Percentiles rank a stretch among this genome's conserved stretches.
Conservation (phyloP, 2,797 vertebrate genomes). For the Poeciliopsis infans region DNA sequence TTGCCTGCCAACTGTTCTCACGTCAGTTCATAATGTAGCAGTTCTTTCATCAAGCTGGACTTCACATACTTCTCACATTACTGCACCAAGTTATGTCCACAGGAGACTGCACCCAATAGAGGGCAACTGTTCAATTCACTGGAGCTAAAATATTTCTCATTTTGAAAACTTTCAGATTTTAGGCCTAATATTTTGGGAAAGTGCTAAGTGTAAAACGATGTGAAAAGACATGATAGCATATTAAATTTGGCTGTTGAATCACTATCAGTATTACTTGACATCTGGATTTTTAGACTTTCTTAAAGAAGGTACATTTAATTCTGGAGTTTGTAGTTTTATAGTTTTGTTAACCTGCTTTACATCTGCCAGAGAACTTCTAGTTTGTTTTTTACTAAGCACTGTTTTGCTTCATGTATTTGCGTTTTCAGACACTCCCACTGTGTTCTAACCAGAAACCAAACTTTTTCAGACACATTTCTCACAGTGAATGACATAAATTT, state of each 20-base stretch:
- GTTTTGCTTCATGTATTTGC: neutral
- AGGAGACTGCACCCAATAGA: neutral
- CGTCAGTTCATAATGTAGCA: neutral
- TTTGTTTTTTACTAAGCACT: neutral
- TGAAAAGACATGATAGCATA: neutral
- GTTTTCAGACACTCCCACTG: neutral
- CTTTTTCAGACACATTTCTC: neutral
- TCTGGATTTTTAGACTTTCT: constrained; percentile 33
- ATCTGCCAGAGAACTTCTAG: neutral
- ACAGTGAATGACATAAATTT: neutral
- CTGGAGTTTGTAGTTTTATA: neutral
- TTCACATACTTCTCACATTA: neutral
- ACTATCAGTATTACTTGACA: neutral
- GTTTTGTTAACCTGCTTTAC: neutral
- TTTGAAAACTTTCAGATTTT: constrained; percentile 26
- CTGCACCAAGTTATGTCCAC: neutral
- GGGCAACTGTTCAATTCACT: constrained; percentile 7
- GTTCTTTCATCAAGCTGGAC: neutral
- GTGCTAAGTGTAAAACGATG: neutral
- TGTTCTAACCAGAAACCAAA: neutral
- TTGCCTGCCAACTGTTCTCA: neutral
- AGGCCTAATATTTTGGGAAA: constrained; percentile 13
- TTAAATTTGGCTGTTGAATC: constrained; percentile 15
- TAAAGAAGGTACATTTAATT: neutral
- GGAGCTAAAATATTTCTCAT: constrained; percentile 1